These are phyloP conservation scores for Aphelenchoides fujianensis DNA, from an alignment of 1,140 invertebrate species.

Conservation along the genomic window DNA sequence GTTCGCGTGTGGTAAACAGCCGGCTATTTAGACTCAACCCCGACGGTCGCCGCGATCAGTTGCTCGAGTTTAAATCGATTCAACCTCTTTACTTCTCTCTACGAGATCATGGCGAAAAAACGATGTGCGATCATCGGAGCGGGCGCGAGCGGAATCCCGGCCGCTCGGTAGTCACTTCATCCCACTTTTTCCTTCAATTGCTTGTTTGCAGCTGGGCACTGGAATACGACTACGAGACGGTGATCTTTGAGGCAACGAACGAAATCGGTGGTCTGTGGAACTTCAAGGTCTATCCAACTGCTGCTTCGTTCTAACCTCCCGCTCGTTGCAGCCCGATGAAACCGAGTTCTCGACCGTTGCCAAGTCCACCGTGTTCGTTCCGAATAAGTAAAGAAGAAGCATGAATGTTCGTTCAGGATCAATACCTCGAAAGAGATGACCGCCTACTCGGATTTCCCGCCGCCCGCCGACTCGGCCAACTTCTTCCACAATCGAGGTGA, in stretches of 20 bases:
- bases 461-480: slow-evolving; percentile 62
- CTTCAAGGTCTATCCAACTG: slow-evolving; percentile 38
- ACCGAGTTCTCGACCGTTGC: slow-evolving; percentile 50
- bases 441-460: slow-evolving; percentile 65
- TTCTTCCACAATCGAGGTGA: slow-evolving; percentile 63
- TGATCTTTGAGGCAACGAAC: slow-evolving; percentile 64
- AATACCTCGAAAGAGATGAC: slow-evolving; percentile 67
- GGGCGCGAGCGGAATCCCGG: slow-evolving; percentile 64
- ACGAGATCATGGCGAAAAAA: slow-evolving; percentile 20
- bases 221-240: slow-evolving; percentile 48
- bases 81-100: no score
- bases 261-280: slow-evolving; percentile 63
- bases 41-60: no score
- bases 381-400: no score
- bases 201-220: slow-evolving; percentile 40
- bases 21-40: no score
- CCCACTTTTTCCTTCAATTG: neutral
- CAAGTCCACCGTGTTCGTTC: slow-evolving; percentile 62
- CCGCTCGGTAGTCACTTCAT: slow-evolving; percentile 43
- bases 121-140: slow-evolving; percentile 63
- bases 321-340: neutral
- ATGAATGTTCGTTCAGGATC: no score
- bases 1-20: no score
- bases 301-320: neutral
- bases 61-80: no score